A percentile compares a stretch with the other conserved stretches of the same genome.
phyloP scores from a whole-genome alignment of 1,140 invertebrate genomes.

The Apis cerana region DNA sequence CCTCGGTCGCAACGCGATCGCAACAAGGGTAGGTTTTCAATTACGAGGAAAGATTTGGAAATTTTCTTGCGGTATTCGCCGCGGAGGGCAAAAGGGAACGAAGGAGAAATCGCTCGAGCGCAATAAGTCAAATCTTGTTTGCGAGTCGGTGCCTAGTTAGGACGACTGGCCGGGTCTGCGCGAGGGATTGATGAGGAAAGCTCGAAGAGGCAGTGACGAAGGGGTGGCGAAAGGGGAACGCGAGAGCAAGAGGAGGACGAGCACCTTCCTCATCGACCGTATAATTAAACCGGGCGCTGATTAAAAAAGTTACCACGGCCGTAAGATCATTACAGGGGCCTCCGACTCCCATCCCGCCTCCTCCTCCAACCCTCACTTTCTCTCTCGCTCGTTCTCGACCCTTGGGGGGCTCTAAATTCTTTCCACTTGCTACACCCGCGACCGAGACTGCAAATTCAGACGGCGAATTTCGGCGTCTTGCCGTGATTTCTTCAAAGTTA shows the following conservation, averaged over 20 bases:
- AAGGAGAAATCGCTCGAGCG: constrained; percentile 73
- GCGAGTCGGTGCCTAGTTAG: constrained; percentile 75
- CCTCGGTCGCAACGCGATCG: constrained; percentile 9
- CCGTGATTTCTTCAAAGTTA: constrained; percentile 20
- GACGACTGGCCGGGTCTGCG: constrained; percentile 71
- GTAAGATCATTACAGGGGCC: constrained; percentile 80
- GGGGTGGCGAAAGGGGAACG: constrained; percentile 1
- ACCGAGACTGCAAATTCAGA: constrained; percentile 46
- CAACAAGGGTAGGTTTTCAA: constrained; percentile 18
- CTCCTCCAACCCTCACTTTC: constrained; percentile 55
- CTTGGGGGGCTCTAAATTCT: constrained; percentile 56
- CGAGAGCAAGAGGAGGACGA: constrained; percentile 53
- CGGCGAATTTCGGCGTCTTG: constrained; percentile 39
- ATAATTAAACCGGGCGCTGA: constrained; percentile 81
- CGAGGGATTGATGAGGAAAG: constrained; percentile 67
- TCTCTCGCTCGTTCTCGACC: constrained; percentile 49
- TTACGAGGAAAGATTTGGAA: constrained; percentile 52
- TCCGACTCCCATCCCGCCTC: constrained; percentile 62
- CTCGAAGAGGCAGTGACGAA: constrained; percentile 53
- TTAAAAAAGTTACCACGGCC: constrained; percentile 80
- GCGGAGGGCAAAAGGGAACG: constrained; percentile 41
- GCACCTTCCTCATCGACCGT: constrained; percentile 78
- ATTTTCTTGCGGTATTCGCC: constrained; percentile 39
- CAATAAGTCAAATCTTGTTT: constrained; percentile 81
- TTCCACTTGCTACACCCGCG: constrained; percentile 48